Percentiles rank a stretch among this genome's conserved stretches.
Conservation (phyloP, 64 coral and sea anemone genomes). For the Acropora yongei region DNA sequence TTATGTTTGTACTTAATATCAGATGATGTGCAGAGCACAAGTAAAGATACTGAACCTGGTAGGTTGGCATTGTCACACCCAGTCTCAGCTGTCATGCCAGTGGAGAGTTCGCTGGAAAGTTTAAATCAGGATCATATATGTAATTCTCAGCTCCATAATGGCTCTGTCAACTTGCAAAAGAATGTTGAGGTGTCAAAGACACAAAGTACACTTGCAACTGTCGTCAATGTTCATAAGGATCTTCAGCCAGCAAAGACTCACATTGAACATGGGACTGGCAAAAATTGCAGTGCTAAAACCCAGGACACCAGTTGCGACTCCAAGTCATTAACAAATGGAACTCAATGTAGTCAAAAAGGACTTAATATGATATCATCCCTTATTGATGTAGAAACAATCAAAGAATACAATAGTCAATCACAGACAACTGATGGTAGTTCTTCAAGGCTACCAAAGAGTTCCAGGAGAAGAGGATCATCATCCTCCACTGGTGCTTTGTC, state of each 20-base stretch:
- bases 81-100: neutral
- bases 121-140: neutral
- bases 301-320: neutral
- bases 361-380: neutral
- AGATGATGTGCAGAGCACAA: neutral
- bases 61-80: neutral
- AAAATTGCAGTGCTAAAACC: neutral
- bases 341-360: neutral
- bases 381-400: neutral
- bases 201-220: neutral
- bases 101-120: neutral
- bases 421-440: neutral
- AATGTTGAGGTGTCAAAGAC: neutral
- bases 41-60: neutral
- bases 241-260: neutral
- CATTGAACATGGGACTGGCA: neutral
- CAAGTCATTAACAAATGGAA: neutral
- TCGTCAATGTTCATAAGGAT: neutral
- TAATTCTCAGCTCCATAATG: neutral
- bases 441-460: neutral
- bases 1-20: neutral
- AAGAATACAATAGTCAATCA: neutral
- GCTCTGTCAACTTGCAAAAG: neutral
- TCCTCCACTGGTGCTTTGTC: conserved; percentile 10
- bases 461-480: conserved; percentile 8